Conservation (phyloP, 2,113 vertebrate species). For the Cynoglossus semilaevis region DNA sequence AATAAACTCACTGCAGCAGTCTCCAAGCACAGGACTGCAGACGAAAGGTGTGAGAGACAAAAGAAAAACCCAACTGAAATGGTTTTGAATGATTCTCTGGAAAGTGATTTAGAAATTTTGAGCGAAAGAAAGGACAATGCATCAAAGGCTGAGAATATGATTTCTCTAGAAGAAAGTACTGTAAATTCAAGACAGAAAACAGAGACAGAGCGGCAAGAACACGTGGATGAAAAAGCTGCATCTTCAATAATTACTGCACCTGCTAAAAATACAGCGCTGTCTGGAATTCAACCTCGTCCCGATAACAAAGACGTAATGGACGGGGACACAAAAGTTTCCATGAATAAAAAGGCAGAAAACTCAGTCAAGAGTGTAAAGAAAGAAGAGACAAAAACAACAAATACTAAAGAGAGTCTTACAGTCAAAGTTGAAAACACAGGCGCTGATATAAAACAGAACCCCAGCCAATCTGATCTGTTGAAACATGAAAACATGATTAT, state of each 20-base stretch:
- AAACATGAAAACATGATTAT: conserved; percentile 9
- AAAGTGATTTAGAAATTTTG: conserved; percentile 28
- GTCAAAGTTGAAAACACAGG: conserved; percentile 3
- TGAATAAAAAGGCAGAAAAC: conserved; percentile 21
- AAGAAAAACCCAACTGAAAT: conserved; percentile 19
- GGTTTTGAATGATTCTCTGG: conserved; percentile 1
- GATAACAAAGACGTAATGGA: conserved; percentile 30
- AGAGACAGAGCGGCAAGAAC: conserved; percentile 31
- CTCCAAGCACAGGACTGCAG: neutral
- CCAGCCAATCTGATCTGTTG: conserved; percentile 1
- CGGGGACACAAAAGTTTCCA: conserved; percentile 23
- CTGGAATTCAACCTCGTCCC: conserved; percentile 47
- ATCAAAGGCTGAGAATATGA: conserved; percentile 16
- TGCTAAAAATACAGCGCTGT: conserved; percentile 51
- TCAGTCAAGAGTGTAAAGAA: conserved; percentile 3
- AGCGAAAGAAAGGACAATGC: conserved; percentile 14
- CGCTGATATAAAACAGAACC: neutral
- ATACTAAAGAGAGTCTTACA: conserved; percentile 1
- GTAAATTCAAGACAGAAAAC: conserved; percentile 17
- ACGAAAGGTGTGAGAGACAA: conserved; percentile 22
- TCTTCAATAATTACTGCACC: conserved; percentile 15
- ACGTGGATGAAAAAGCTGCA: conserved; percentile 25
- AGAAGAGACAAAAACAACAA: conserved; percentile 16
- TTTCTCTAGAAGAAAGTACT: conserved; percentile 7
- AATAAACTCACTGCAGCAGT: conserved; percentile 8